These are phyloP conservation scores for Colius striatus DNA, from an alignment of 2,113 vertebrate species.

Conservation along the genomic window DNA sequence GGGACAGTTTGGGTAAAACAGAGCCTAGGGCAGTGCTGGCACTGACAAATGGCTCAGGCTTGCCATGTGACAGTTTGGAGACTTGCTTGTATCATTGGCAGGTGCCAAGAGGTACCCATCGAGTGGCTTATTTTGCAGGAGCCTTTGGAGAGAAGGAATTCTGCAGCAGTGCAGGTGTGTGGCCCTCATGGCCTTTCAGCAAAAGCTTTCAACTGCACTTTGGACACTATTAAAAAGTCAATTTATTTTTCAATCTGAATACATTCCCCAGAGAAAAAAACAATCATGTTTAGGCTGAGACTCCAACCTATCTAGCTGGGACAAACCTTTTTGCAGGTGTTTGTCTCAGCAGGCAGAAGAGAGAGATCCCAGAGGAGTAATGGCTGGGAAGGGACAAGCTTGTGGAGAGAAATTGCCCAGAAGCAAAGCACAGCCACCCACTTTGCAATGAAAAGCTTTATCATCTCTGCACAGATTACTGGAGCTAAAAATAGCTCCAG, in stretches of 20 bases:
- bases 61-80: background rate
- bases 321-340: background rate
- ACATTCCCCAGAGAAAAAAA: background rate
- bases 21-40: background rate
- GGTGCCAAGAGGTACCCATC: background rate
- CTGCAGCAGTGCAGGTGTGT: background rate
- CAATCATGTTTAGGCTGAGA: background rate
- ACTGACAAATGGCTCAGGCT: background rate
- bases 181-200: background rate
- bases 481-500: constrained; percentile 73
- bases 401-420: constrained; percentile 74
- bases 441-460: constrained; percentile 73
- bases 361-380: constrained; percentile 32
- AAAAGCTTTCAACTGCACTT: background rate
- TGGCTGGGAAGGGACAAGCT: background rate
- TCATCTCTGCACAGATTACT: constrained; percentile 77
- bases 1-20: background rate
- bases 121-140: background rate
- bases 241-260: background rate
- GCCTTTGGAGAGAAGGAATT: background rate
- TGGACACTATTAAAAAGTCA: background rate
- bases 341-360: constrained; percentile 1
- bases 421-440: constrained; percentile 54
- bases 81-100: background rate
- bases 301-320: background rate